phyloP scores from a whole-genome alignment of 92 coral and sea anemone genomes.

The Parazoanthus darwini region DNA sequence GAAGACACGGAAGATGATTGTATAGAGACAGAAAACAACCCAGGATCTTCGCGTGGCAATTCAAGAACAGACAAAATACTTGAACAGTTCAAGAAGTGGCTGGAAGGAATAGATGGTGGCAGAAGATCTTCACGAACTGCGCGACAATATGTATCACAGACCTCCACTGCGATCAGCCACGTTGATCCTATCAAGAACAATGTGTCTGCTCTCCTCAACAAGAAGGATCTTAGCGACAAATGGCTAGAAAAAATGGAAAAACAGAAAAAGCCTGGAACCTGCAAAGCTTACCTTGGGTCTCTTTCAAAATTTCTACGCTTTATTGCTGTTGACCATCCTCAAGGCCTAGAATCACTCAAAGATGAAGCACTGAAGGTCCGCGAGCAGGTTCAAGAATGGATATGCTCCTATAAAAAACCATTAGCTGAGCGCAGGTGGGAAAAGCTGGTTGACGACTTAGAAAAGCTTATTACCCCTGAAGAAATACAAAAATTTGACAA shows the following conservation, averaged over 20 bases:
- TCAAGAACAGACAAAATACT: slow-evolving; percentile 39
- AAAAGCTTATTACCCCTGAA: slow-evolving; percentile 46
- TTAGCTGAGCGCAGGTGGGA: slow-evolving; percentile 48
- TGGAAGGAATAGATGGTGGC: slow-evolving; percentile 56
- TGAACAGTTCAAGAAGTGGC: slow-evolving; percentile 57
- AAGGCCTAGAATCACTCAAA: too few relatives aligned
- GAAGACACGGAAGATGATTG: slow-evolving; percentile 15
- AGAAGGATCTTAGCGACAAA: slow-evolving; percentile 44
- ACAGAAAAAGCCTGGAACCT: too few relatives aligned
- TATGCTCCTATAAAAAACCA: slow-evolving; percentile 29
- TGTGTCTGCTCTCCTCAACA: slow-evolving; percentile 34
- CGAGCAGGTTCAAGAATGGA: slow-evolving; percentile 48
- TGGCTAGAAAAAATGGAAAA: slow-evolving; percentile 48
- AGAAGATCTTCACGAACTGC: slow-evolving; percentile 38
- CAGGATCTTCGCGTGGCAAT: slow-evolving; percentile 33
- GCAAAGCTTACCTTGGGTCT: too few relatives aligned
- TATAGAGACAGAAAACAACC: background rate
- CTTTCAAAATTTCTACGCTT: too few relatives aligned
- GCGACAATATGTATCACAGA: slow-evolving; percentile 50
- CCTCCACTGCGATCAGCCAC: slow-evolving; percentile 30
- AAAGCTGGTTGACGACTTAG: slow-evolving; percentile 43
- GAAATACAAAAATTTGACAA: slow-evolving; percentile 47
- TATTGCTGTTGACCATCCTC: too few relatives aligned
- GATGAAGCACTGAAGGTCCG: slow-evolving; percentile 33
- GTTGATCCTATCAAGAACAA: slow-evolving; percentile 44